Percentiles rank a stretch among this genome's conserved stretches.
These are phyloP conservation scores for Labia minor DNA, from an alignment of 2,888 invertebrate genomes.

Conservation along the genomic window DNA sequence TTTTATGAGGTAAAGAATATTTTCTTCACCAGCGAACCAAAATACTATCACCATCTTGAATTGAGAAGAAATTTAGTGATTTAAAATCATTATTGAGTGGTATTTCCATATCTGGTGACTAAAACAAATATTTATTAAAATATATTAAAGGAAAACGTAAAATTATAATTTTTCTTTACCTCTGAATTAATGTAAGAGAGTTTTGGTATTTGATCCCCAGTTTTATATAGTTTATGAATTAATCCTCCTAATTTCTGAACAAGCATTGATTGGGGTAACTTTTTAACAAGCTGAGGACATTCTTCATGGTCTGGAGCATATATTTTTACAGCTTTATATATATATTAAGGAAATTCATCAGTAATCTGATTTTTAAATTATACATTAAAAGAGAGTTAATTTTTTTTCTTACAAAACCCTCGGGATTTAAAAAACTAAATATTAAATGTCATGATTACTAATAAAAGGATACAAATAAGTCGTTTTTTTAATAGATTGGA, in stretches of 20 bases:
- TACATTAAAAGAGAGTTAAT: too few relatives aligned
- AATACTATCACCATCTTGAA: constrained; percentile 73
- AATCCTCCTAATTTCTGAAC: constrained; percentile 74
- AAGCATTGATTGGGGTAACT: constrained; percentile 63
- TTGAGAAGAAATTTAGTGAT: constrained; percentile 69
- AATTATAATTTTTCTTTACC: constrained; percentile 31
- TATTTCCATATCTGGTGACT: constrained; percentile 56
- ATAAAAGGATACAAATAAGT: constrained; percentile 45
- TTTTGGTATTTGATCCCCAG: constrained; percentile 38
- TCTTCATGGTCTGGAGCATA: constrained; percentile 46
- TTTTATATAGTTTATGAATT: constrained; percentile 61
- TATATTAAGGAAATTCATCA: constrained; percentile 19
- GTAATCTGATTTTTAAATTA: constrained; percentile 18
- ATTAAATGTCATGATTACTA: too few relatives aligned
- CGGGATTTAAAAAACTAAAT: too few relatives aligned
- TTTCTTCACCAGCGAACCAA: constrained; percentile 42
- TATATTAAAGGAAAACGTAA: neutral
- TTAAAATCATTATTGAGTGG: constrained; percentile 70
- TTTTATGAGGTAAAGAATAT: neutral
- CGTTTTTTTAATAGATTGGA: constrained; percentile 55
- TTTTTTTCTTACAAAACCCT: too few relatives aligned
- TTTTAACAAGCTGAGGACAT: constrained; percentile 47
- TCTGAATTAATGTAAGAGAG: constrained; percentile 37
- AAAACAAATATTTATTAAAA: constrained; percentile 28
- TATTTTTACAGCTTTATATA: constrained; percentile 39